phyloP scores from a whole-genome alignment of 2,888 invertebrate genomes.

The Baccha elongata region DNA sequence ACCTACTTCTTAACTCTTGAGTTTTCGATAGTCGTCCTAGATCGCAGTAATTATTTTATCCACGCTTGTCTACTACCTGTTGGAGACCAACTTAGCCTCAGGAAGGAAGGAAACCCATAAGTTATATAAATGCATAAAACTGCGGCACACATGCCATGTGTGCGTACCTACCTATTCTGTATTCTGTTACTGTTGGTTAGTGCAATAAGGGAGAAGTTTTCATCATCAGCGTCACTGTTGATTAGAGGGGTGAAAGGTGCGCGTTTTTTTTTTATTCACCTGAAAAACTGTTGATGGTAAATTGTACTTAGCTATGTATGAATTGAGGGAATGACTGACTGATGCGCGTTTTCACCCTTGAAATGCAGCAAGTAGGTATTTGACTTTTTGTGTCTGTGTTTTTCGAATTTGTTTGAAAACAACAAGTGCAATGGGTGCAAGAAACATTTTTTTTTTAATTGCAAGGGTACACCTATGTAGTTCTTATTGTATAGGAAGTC shows the following conservation, averaged over 20 bases:
- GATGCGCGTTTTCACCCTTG: too few species aligned
- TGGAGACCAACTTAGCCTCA: background rate
- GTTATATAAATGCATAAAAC: background rate
- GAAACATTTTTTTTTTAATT: too few species aligned
- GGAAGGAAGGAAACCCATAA: background rate
- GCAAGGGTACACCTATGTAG: too few species aligned
- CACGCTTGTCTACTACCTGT: background rate
- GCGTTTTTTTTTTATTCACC: background rate
- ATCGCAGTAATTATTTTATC: background rate
- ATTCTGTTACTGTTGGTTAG: too few species aligned
- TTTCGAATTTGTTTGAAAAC: too few species aligned
- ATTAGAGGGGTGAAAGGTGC: constrained; percentile 12
- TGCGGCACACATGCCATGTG: background rate
- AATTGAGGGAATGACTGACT: too few species aligned
- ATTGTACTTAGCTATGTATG: too few species aligned
- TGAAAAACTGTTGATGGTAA: background rate
- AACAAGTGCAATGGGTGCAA: too few species aligned
- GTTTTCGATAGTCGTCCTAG: background rate
- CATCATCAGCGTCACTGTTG: background rate
- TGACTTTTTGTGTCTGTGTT: too few species aligned
- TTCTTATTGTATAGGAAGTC: too few species aligned
- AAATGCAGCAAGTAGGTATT: too few species aligned
- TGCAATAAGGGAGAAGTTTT: background rate
- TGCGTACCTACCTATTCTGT: too few species aligned
- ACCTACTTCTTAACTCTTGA: background rate